These are phyloP conservation scores for Lerema accius DNA, from an alignment of 1,140 invertebrate genomes.

Conservation along the genomic window DNA sequence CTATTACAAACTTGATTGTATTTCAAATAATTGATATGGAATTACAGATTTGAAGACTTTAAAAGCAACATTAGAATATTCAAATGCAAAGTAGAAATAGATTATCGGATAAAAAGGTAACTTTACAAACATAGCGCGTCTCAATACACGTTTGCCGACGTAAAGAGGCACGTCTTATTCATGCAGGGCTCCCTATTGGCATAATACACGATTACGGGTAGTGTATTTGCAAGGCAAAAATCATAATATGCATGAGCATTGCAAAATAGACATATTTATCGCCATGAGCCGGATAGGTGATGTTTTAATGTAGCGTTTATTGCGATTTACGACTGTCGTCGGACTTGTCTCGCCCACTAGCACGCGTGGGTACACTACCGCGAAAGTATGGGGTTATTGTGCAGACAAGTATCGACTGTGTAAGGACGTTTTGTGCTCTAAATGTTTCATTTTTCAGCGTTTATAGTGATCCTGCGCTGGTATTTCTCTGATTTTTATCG, in stretches of 20 bases:
- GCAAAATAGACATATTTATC: constrained; percentile 47
- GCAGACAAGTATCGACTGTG: constrained; percentile 25
- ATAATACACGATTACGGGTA: constrained; percentile 29
- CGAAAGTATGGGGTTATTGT: constrained; percentile 37
- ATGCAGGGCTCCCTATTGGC: constrained; percentile 26
- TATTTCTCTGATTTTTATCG: too few species aligned
- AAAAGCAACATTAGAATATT: constrained; percentile 1
- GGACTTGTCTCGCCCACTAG: constrained; percentile 48
- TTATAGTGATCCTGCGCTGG: constrained; percentile 2
- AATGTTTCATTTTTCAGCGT: constrained; percentile 4
- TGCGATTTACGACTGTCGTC: constrained; percentile 57
- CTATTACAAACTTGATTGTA: too few species aligned
- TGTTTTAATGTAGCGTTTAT: constrained; percentile 62
- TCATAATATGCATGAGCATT: constrained; percentile 45
- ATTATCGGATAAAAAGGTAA: constrained; percentile 25
- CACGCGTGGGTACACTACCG: constrained; percentile 38
- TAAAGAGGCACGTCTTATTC: constrained; percentile 26
- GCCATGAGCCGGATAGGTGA: constrained; percentile 43
- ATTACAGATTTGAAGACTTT: too few species aligned
- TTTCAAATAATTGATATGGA: too few species aligned
- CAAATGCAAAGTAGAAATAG: constrained; percentile 20
- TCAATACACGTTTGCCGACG: constrained; percentile 28
- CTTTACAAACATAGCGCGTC: constrained; percentile 25
- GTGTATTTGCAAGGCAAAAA: constrained; percentile 42
- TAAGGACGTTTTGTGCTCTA: constrained; percentile 22